These are phyloP conservation scores for Resseliella maxima DNA, from an alignment of 2,888 invertebrate genomes.

Conservation along the genomic window DNA sequence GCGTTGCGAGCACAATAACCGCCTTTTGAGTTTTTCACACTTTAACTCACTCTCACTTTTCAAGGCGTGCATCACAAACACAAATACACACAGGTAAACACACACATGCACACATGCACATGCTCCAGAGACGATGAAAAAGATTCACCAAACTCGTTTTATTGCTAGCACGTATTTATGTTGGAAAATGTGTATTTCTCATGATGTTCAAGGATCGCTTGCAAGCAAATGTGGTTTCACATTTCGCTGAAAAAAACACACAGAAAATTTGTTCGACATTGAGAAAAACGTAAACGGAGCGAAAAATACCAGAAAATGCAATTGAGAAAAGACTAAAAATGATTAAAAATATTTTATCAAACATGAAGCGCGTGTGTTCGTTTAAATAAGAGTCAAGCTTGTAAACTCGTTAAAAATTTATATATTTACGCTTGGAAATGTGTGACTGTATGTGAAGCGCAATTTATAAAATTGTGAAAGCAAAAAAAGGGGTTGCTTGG, in stretches of 20 bases:
- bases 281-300: background rate
- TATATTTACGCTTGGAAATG: background rate
- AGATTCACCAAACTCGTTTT: background rate
- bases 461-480: background rate
- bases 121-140: background rate
- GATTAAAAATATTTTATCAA: background rate
- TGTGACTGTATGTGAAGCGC: too few relatives aligned
- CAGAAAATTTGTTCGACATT: background rate
- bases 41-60: background rate
- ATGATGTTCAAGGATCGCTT: background rate
- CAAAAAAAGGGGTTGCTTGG: background rate
- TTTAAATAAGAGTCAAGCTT: background rate
- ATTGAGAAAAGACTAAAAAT: background rate
- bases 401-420: background rate
- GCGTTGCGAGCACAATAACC: background rate
- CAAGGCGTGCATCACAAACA: too few relatives aligned
- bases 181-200: background rate
- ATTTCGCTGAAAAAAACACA: background rate
- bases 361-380: background rate
- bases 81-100: background rate
- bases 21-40: background rate
- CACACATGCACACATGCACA: background rate
- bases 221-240: too few relatives aligned
- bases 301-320: conserved; percentile 33
- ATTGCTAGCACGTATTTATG: background rate